Conservation (phyloP, 2,888 invertebrate genomes). For the Mylabris sibirica region DNA sequence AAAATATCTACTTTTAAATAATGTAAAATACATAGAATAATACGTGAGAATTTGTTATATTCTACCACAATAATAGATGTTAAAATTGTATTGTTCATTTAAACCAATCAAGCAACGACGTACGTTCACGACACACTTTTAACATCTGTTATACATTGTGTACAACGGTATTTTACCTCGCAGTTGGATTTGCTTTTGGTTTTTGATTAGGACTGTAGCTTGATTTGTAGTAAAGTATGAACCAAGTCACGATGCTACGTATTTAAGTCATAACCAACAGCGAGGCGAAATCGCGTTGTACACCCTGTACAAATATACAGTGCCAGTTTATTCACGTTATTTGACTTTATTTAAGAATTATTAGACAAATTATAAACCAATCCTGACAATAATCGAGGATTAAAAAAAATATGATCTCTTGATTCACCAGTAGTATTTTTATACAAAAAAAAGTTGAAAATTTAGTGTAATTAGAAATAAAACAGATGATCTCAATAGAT, state of each 20-base stretch:
- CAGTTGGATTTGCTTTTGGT: too few species aligned
- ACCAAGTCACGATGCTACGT: too few species aligned
- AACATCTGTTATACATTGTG: background rate
- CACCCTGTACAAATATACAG: too few species aligned
- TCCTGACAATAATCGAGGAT: constrained; percentile 14
- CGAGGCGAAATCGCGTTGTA: too few species aligned
- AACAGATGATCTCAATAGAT: constrained; percentile 26
- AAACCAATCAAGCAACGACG: background rate
- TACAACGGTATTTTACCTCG: too few species aligned
- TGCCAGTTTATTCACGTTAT: constrained; percentile 35
- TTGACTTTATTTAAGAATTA: constrained; percentile 44
- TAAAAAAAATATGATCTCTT: constrained; percentile 31
- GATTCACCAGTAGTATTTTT: constrained; percentile 32
- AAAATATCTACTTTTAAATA: constrained; percentile 55
- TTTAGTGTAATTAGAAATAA: constrained; percentile 14
- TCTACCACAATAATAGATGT: background rate
- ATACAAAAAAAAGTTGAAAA: background rate
- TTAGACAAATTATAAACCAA: constrained; percentile 33
- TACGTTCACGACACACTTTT: background rate
- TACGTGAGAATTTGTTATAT: background rate
- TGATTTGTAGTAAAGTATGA: too few species aligned
- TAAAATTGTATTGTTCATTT: background rate
- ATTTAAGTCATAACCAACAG: too few species aligned
- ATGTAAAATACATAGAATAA: background rate
- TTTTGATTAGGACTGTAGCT: too few species aligned